phyloP scores from a whole-genome alignment of 2,888 invertebrate species.

The Pteria penguin region DNA sequence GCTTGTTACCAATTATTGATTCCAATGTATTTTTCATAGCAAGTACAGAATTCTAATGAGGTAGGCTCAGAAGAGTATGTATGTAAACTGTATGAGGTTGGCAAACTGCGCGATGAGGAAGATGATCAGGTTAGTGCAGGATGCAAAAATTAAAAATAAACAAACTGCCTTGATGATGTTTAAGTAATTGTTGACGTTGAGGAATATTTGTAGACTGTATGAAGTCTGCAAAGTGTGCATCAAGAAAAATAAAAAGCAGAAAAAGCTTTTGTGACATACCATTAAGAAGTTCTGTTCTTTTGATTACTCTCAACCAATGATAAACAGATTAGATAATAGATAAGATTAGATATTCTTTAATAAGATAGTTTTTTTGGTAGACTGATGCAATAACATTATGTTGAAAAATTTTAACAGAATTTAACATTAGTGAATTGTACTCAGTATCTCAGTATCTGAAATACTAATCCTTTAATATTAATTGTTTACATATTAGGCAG shows the following conservation, averaged over 20 bases:
- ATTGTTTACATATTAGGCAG: slow-evolving; percentile 34
- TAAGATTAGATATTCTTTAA: too few relatives aligned
- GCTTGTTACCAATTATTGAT: too few relatives aligned
- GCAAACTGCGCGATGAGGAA: slow-evolving; percentile 91
- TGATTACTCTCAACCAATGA: not conserved
- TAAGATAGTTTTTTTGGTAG: too few relatives aligned
- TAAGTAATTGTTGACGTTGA: not conserved
- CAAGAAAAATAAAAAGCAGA: too few relatives aligned
- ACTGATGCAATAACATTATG: too few relatives aligned
- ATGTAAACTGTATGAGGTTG: slow-evolving; percentile 95
- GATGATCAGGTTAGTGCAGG: slow-evolving; percentile 87
- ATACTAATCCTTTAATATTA: not conserved
- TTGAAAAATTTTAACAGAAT: too few relatives aligned
- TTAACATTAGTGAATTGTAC: too few relatives aligned
- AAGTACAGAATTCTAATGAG: slow-evolving; percentile 81
- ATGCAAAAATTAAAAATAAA: not conserved
- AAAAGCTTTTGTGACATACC: too few relatives aligned
- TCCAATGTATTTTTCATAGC: too few relatives aligned
- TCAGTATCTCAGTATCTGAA: not conserved
- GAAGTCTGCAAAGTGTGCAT: not conserved
- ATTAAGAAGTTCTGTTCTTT: too few relatives aligned
- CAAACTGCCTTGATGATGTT: not conserved
- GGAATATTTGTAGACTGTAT: not conserved
- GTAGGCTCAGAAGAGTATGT: slow-evolving; percentile 93
- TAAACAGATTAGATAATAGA: not conserved